A percentile compares a stretch with the other conserved stretches of the same genome.
phyloP scores from a whole-genome alignment of 2,888 invertebrate genomes.

The Rotaria magnacalcarata region DNA sequence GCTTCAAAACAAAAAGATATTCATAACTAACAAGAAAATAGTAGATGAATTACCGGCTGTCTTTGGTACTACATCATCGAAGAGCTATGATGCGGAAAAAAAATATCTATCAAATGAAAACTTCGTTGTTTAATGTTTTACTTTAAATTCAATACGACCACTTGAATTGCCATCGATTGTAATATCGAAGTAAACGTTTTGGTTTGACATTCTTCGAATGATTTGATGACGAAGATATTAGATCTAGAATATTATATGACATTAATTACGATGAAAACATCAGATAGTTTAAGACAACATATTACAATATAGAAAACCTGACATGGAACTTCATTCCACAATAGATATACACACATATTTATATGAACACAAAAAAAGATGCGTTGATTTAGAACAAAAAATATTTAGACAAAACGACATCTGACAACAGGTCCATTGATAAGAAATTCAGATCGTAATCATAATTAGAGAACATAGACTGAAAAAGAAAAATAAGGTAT shows the following conservation, averaged over 20 bases:
- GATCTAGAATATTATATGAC: not conserved
- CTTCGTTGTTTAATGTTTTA: not conserved
- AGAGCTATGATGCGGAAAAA: constrained; percentile 66
- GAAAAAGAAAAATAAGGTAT: not conserved
- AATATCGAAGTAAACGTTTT: constrained; percentile 42
- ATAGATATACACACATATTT: not conserved
- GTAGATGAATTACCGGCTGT: constrained; percentile 64
- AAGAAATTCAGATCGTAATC: not conserved
- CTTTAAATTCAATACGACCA: constrained; percentile 34
- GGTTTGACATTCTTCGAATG: not conserved
- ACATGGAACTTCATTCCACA: not conserved
- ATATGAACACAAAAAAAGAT: not conserved
- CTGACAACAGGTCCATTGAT: not conserved
- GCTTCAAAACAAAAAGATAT: constrained; percentile 32
- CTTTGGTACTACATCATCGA: constrained; percentile 82
- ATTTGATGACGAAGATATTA: not conserved
- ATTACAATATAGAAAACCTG: not conserved
- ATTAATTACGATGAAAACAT: not conserved
- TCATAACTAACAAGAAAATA: not conserved
- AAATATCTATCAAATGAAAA: not conserved
- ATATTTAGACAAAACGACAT: not conserved
- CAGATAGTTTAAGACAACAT: not conserved
- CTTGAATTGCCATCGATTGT: constrained; percentile 39
- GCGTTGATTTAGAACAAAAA: not conserved
- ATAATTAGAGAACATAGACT: not conserved